Evolutionary conservation across 2,888 invertebrate species (phyloP).

Genomic region (Prosopocoilus inquinatus): DNA sequence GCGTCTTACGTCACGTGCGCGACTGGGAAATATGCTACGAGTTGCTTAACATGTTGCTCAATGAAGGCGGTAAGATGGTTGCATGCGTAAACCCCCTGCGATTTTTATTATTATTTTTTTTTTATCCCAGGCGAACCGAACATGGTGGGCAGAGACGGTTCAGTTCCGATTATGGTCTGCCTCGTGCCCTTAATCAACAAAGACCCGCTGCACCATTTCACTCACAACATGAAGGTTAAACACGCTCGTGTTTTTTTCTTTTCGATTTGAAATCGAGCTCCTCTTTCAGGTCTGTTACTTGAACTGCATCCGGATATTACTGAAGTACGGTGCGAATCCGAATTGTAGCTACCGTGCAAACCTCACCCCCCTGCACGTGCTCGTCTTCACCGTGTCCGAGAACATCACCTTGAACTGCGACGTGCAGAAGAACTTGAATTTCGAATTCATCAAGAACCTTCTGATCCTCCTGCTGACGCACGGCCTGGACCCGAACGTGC

Average conservation of each 20-base stretch:
- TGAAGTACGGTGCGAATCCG: conserved; percentile 70
- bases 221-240: conserved; percentile 68
- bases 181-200: conserved; percentile 73
- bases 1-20: conserved; percentile 67
- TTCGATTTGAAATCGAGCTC: conserved; percentile 1
- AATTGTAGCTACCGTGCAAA: conserved; percentile 70
- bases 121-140: conserved; percentile 68
- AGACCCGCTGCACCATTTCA: conserved; percentile 69
- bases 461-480: conserved; percentile 63
- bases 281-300: conserved; percentile 64
- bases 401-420: conserved; percentile 68
- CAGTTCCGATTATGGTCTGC: conserved; percentile 72
- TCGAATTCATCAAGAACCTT: conserved; percentile 69
- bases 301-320: conserved; percentile 66
- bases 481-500: conserved; percentile 65
- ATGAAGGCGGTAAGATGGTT: conserved; percentile 59
- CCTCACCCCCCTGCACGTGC: conserved; percentile 66
- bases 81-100: neutral
- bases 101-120: conserved; percentile 17
- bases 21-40: conserved; percentile 68
- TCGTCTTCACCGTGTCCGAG: conserved; percentile 70
- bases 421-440: conserved; percentile 64
- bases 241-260: neutral
- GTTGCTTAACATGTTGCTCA: conserved; percentile 58
- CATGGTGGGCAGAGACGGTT: conserved; percentile 69